A percentile compares a stretch with the other conserved stretches of the same genome.
Evolutionary conservation across 92 coral and sea anemone genomes (phyloP).

Genomic region (Epizoanthus rinbou): DNA sequence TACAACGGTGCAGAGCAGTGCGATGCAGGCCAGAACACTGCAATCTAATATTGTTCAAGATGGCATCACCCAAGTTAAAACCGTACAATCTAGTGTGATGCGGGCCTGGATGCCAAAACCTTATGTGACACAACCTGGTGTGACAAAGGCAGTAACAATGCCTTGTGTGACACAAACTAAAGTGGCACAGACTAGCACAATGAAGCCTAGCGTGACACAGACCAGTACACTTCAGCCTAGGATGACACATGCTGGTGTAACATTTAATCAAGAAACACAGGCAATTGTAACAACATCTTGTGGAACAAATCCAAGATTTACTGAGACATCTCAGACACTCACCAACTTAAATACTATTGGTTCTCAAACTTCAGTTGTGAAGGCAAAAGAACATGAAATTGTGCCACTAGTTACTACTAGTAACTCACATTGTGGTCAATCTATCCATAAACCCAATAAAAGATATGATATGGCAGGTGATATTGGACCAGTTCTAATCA

Average conservation of each 20-base stretch:
- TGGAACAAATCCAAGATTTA: neutral
- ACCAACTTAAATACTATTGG: neutral
- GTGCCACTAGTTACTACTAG: neutral
- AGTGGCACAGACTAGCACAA: neutral
- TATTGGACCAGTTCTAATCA: neutral
- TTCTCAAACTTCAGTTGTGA: neutral
- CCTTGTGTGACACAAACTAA: constrained; percentile 6
- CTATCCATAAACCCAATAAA: neutral
- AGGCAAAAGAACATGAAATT: neutral
- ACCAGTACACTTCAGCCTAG: neutral
- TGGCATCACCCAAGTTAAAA: neutral
- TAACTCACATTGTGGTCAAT: neutral
- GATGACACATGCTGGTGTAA: neutral
- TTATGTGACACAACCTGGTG: neutral
- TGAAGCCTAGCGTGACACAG: neutral
- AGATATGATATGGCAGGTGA: neutral
- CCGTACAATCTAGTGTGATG: neutral
- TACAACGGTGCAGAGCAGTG: neutral
- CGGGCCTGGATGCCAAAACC: neutral
- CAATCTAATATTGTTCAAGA: too few relatives aligned
- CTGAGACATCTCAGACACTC: neutral
- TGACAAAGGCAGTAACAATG: neutral
- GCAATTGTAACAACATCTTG: neutral
- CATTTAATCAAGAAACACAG: neutral
- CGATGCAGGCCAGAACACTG: neutral